Percentiles rank a stretch among this genome's conserved stretches.
Conservation (phyloP, 2,888 invertebrate species). For the Drosophila pseudotalamancana region DNA sequence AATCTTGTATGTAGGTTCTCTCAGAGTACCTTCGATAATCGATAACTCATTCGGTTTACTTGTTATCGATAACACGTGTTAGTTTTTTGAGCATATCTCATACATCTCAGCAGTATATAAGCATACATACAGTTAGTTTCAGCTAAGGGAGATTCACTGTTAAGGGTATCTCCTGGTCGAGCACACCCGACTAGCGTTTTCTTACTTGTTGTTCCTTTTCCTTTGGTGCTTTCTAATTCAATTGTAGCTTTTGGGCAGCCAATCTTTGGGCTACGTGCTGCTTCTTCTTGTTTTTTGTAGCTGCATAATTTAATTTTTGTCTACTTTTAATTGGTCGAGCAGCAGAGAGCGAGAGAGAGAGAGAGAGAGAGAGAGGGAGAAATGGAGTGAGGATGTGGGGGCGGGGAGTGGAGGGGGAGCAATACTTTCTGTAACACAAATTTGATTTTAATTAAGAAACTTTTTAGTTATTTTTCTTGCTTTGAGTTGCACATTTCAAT, state of each 20-base stretch:
- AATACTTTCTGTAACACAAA: slow-evolving; percentile 38
- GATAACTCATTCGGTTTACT: too few species aligned
- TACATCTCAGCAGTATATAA: too few species aligned
- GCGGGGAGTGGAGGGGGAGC: neutral
- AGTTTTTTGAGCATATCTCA: too few species aligned
- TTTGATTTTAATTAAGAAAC: slow-evolving; percentile 56
- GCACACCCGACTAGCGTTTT: too few species aligned
- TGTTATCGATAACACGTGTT: too few species aligned
- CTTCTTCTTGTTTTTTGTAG: slow-evolving; percentile 46
- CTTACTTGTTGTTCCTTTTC: too few species aligned
- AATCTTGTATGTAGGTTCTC: too few species aligned
- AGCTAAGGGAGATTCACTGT: too few species aligned
- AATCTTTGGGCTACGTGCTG: slow-evolving; percentile 41
- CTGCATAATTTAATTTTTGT: slow-evolving; percentile 81
- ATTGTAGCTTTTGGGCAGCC: slow-evolving; percentile 54
- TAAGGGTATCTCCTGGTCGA: too few species aligned
- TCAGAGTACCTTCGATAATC: too few species aligned
- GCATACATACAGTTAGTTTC: too few species aligned
- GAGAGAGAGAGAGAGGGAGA: neutral
- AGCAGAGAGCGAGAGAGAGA: neutral
- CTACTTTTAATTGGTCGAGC: slow-evolving; percentile 78
- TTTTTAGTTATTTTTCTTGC: slow-evolving; percentile 17
- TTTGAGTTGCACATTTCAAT: slow-evolving; percentile 16
- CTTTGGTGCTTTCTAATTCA: slow-evolving; percentile 57
- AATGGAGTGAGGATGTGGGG: neutral